These are phyloP conservation scores for Drosophila leonis DNA, from an alignment of 2,888 invertebrate genomes.

Conservation along the genomic window DNA sequence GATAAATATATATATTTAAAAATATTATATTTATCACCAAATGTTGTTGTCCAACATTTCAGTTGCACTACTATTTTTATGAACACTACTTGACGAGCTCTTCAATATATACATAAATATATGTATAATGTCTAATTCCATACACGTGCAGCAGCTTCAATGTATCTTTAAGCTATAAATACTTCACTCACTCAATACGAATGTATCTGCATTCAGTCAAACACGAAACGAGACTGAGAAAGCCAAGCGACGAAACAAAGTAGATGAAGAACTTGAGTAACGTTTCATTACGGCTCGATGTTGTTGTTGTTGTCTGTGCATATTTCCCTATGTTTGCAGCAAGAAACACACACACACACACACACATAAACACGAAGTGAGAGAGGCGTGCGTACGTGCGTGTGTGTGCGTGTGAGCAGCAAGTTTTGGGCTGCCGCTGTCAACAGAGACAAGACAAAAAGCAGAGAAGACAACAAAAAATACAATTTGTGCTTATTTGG, in stretches of 20 bases:
- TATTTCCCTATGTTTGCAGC: constrained; percentile 2
- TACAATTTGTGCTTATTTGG: constrained; percentile 27
- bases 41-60: too few relatives aligned
- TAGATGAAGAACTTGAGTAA: constrained; percentile 32
- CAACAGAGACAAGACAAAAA: constrained; percentile 25
- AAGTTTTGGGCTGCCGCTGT: constrained; percentile 31
- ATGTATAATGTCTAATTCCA: constrained; percentile 5
- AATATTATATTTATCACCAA: too few relatives aligned
- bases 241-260: constrained; percentile 7
- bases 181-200: constrained; percentile 38
- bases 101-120: neutral
- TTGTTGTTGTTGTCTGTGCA: neutral
- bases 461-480: constrained; percentile 30
- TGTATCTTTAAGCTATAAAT: constrained; percentile 48
- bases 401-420: constrained; percentile 17
- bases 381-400: neutral
- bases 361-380: neutral
- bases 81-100: neutral
- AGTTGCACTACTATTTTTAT: too few relatives aligned
- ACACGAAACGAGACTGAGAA: constrained; percentile 47
- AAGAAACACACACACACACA: neutral
- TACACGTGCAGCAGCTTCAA: constrained; percentile 35
- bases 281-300: constrained; percentile 32
- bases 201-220: constrained; percentile 32
- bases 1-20: too few relatives aligned